A percentile compares a stretch with the other conserved stretches of the same genome.
phyloP scores from a whole-genome alignment of 2,113 vertebrate genomes.

The Triplophysa dalaica region DNA sequence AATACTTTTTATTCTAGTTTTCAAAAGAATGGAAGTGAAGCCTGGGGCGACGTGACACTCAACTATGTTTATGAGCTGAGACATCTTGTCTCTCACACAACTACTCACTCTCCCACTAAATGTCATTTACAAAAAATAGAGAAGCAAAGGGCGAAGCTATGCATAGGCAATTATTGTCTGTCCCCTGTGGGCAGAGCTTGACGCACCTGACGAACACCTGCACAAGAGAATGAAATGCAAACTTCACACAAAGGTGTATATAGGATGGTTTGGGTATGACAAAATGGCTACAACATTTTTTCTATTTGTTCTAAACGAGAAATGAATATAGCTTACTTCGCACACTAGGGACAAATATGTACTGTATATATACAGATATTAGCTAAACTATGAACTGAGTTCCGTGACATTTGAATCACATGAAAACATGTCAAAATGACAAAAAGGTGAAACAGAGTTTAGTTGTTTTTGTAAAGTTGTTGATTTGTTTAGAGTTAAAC shows the following conservation, averaged over 20 bases:
- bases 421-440: neutral
- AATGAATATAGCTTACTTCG: neutral
- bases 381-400: neutral
- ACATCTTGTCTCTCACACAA: constrained; percentile 48
- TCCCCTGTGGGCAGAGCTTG: constrained; percentile 61
- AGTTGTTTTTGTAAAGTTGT: neutral
- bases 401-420: neutral
- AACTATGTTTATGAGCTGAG: constrained; percentile 31
- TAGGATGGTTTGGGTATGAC: neutral
- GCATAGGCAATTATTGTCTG: constrained; percentile 55
- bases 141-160: constrained; percentile 61
- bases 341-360: too few species aligned
- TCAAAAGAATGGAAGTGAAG: neutral
- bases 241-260: constrained; percentile 26
- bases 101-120: constrained; percentile 24
- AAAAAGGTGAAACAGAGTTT: neutral
- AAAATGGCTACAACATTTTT: neutral
- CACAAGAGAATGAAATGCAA: constrained; percentile 56
- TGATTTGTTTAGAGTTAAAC: constrained; percentile 3
- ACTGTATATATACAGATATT: too few species aligned
- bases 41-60: constrained; percentile 43
- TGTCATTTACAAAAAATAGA: constrained; percentile 4
- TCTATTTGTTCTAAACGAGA: too few species aligned
- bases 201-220: constrained; percentile 51
- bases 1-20: constrained; percentile 12